These are phyloP conservation scores for Chesias legatella DNA, from an alignment of 2,888 invertebrate species.

Conservation along the genomic window DNA sequence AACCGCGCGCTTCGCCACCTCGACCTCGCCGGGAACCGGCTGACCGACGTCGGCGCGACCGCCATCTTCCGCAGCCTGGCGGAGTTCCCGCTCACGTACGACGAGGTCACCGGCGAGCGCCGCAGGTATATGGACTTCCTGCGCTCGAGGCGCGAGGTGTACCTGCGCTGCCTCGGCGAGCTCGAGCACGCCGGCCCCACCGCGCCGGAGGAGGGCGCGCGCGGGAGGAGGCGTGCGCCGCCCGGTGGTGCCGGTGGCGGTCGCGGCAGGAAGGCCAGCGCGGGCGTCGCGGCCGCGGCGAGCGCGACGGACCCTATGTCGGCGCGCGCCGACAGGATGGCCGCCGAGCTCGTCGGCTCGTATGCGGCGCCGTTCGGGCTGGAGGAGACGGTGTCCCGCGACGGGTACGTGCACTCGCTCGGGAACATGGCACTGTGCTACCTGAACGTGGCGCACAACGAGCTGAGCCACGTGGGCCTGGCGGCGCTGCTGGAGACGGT, in stretches of 20 bases:
- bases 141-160: slow-evolving; percentile 3
- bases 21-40: slow-evolving; percentile 34
- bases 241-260: background rate
- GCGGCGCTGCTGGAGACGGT: slow-evolving; percentile 25
- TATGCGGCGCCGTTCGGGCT: slow-evolving; percentile 28
- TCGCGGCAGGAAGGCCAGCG: slow-evolving; percentile 1
- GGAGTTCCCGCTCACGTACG: slow-evolving; percentile 29
- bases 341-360: slow-evolving; percentile 11
- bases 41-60: slow-evolving; percentile 31
- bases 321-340: slow-evolving; percentile 22
- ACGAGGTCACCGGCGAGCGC: slow-evolving; percentile 27
- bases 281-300: background rate
- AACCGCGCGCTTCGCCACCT: slow-evolving; percentile 37
- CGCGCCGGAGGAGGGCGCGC: slow-evolving; percentile 1
- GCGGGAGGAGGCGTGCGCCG: slow-evolving; percentile 1
- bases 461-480: slow-evolving; percentile 24
- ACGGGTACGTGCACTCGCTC: slow-evolving; percentile 18
- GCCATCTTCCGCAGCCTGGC: slow-evolving; percentile 25
- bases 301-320: slow-evolving; percentile 2
- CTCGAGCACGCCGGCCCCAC: slow-evolving; percentile 2
- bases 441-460: slow-evolving; percentile 35
- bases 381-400: slow-evolving; percentile 20
- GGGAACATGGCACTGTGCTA: slow-evolving; percentile 33
- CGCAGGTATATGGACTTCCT: slow-evolving; percentile 25
- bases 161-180: slow-evolving; percentile 2